Conservation (phyloP, 1,140 invertebrate genomes). For the Cheumatopsyche charites region DNA sequence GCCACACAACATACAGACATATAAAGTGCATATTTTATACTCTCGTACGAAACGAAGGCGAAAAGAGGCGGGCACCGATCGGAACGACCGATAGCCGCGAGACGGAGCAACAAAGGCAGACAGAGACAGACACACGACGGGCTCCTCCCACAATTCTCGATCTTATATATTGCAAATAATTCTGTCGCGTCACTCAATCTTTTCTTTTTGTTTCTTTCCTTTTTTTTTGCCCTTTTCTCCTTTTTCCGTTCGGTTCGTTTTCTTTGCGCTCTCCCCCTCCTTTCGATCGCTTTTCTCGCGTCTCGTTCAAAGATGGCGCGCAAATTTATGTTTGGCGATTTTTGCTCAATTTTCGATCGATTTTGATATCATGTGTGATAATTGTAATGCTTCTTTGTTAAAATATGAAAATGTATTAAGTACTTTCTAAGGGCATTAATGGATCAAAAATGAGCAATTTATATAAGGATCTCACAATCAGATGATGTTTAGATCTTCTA, state of each 20-base stretch:
- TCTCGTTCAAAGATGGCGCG: neutral
- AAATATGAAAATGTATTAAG: too few species aligned
- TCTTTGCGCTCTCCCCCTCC: neutral
- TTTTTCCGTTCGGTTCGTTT: neutral
- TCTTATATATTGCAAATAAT: constrained; percentile 24
- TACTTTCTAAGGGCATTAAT: too few species aligned
- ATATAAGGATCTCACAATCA: too few species aligned
- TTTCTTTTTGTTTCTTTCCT: neutral
- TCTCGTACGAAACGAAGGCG: neutral
- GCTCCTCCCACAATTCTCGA: constrained; percentile 24
- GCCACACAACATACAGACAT: too few species aligned
- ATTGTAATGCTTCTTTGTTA: too few species aligned
- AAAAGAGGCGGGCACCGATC: constrained; percentile 22
- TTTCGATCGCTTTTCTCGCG: neutral
- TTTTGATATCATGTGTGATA: too few species aligned
- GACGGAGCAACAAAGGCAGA: constrained; percentile 2
- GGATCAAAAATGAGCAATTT: too few species aligned
- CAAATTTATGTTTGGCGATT: too few species aligned
- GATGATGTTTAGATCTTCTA: too few species aligned
- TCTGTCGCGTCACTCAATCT: constrained; percentile 27
- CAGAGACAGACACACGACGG: neutral
- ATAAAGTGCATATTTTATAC: neutral
- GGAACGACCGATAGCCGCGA: constrained; percentile 20
- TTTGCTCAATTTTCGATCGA: too few species aligned
- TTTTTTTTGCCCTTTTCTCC: neutral